Base-by-base conservation (phyloP, 2,113 vertebrate species). In the Propithecus coquereli region DNA sequence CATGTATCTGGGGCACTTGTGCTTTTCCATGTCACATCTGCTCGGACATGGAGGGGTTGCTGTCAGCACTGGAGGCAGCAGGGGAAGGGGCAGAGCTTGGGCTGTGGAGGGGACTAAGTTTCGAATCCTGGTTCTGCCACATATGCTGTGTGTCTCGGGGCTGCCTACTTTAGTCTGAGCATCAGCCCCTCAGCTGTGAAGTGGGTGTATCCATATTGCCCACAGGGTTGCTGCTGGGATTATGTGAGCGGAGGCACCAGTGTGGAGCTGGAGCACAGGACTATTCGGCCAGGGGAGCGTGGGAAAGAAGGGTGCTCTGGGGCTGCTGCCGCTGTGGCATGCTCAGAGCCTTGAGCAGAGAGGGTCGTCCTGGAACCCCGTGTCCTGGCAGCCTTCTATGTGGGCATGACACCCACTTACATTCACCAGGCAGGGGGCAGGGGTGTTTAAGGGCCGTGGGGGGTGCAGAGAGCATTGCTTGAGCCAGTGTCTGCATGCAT, bases 131-230 rank as follows among this genome's bases (percentile, higher is more conserved):
- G 30, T 77, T 52, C 30, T 47, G 18, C 59, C 23, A 2, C 22
- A 34, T 40, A 45, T 1, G 5, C 47, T 40, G 12, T 37, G 65
- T 18, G 4, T 89, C 52, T 81, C n/a, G n/a, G 82, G 63, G 23
- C 52, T 90, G 34, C 71, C 5, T 34, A 8, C 61, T 32, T 30
- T 16, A 17, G 5, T 50, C 52, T 57, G 61, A 16, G 5, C 34
- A 16, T 45, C 37, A 22, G 32, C 5, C n/a, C 1, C 40, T 83
- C 37, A 16, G 3, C 65, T 77, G n/a, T n/a, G 79, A 70, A 40
- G 37, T 11, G 12, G 3, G 27, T 45, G 18, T 2, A 8, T 6
- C 43, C 37, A 11, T 5, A 2, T 37, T 0, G 1, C 4, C 47
- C 17, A 12, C 9, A 37, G 43, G 34, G 22, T 6, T 43, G 71